Percentiles rank a stretch among this genome's conserved stretches.
These are phyloP conservation scores for Autographa gamma DNA, from an alignment of 2,888 invertebrate species.

Conservation along the genomic window DNA sequence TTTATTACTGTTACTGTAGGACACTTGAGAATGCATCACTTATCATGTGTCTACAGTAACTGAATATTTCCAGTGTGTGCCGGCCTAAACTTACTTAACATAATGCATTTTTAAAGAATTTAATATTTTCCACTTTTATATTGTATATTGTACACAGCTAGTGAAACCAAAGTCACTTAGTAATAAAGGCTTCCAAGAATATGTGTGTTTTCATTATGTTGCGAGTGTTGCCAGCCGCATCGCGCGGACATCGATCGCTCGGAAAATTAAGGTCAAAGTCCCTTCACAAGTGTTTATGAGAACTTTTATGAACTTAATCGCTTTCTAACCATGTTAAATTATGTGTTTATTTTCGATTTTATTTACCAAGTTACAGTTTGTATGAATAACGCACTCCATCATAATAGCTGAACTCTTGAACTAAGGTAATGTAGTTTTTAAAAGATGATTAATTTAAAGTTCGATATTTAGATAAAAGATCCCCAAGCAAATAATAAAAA, in stretches of 20 bases:
- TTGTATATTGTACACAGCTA: constrained; percentile 29
- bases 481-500: too few relatives aligned
- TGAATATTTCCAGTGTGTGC: constrained; percentile 8
- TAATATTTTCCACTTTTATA: constrained; percentile 38
- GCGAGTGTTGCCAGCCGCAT: constrained; percentile 14
- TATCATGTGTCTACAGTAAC: not conserved
- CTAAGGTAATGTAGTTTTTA: too few relatives aligned
- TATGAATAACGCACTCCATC: not conserved
- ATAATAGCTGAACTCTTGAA: too few relatives aligned
- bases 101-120: constrained; percentile 44
- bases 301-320: constrained; percentile 8
- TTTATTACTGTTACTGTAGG: not conserved
- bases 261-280: constrained; percentile 24
- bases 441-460: too few relatives aligned
- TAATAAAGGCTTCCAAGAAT: constrained; percentile 48
- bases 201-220: constrained; percentile 14
- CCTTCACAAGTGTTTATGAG: constrained; percentile 2
- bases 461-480: too few relatives aligned
- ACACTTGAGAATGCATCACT: not conserved
- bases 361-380: not conserved
- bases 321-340: constrained; percentile 18
- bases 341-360: not conserved
- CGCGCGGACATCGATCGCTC: constrained; percentile 25
- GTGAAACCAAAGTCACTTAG: constrained; percentile 42
- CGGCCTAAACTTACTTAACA: constrained; percentile 38